Conservation (phyloP, 2,888 invertebrate genomes). For the Drosophila stalkeri region DNA sequence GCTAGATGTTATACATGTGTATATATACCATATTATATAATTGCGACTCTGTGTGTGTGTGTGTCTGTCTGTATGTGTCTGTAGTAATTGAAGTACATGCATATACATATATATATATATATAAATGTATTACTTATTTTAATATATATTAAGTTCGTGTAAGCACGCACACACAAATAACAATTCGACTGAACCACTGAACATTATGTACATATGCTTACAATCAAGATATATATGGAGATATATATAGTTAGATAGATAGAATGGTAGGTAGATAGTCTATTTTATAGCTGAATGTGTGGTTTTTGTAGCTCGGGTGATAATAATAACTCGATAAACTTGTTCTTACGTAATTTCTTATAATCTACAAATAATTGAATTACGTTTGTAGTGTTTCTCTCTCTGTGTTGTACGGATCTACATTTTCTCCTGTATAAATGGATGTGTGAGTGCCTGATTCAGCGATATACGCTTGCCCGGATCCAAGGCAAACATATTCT, state of each 20-base stretch:
- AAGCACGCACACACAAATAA: slow-evolving; percentile 52
- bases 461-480: slow-evolving; percentile 96
- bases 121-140: slow-evolving; percentile 41
- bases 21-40: slow-evolving; percentile 32
- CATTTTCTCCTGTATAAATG: slow-evolving; percentile 98
- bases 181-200: slow-evolving; percentile 51
- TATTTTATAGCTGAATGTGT: slow-evolving; percentile 34
- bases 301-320: slow-evolving; percentile 39
- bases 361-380: slow-evolving; percentile 63
- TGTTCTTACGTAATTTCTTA: slow-evolving; percentile 60
- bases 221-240: slow-evolving; percentile 23
- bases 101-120: slow-evolving; percentile 22
- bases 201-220: slow-evolving; percentile 40
- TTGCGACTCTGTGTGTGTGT: slow-evolving; percentile 13
- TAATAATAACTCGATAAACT: slow-evolving; percentile 46
- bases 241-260: slow-evolving; percentile 17
- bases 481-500: slow-evolving; percentile 96
- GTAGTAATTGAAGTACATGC: slow-evolving; percentile 39
- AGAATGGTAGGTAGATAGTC: slow-evolving; percentile 9
- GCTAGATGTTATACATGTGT: slow-evolving; percentile 12
- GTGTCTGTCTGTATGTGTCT: slow-evolving; percentile 20
- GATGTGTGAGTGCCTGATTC: slow-evolving; percentile 96
- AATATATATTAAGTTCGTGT: slow-evolving; percentile 35
- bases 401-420: slow-evolving; percentile 78
- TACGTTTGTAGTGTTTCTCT: slow-evolving; percentile 60